These are phyloP conservation scores for Lepisosteus osseus DNA, from an alignment of 2,113 vertebrate species.

Conservation along the genomic window DNA sequence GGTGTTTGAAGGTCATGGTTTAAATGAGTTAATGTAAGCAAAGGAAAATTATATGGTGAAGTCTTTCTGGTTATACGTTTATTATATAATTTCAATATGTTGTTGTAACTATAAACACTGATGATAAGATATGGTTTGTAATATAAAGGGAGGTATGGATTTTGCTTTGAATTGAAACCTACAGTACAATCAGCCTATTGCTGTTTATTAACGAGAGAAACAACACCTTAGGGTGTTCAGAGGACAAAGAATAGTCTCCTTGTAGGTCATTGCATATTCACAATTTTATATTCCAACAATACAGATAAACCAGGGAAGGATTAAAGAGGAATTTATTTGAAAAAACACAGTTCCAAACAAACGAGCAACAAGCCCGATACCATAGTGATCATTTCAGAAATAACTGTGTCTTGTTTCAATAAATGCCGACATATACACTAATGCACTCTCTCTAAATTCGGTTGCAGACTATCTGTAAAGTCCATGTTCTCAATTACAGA, in stretches of 20 bases:
- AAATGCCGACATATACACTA: too few relatives aligned
- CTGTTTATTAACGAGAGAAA: slow-evolving; percentile 71
- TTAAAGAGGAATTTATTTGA: slow-evolving; percentile 54
- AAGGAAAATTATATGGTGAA: slow-evolving; percentile 62
- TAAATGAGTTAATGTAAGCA: slow-evolving; percentile 64
- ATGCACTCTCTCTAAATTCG: not conserved
- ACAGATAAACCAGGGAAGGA: slow-evolving; percentile 58
- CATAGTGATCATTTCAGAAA: too few relatives aligned
- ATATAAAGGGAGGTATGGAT: slow-evolving; percentile 57
- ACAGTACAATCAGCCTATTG: slow-evolving; percentile 42
- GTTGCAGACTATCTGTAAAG: not conserved
- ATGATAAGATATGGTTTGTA: slow-evolving; percentile 63
- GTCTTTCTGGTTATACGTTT: slow-evolving; percentile 45
- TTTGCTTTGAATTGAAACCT: slow-evolving; percentile 67
- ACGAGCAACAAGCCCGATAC: slow-evolving; percentile 19
- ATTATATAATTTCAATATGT: slow-evolving; percentile 62
- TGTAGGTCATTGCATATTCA: slow-evolving; percentile 70
- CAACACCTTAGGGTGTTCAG: slow-evolving; percentile 64
- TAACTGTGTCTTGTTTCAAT: too few relatives aligned
- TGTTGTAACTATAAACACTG: slow-evolving; percentile 68
- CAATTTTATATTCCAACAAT: slow-evolving; percentile 74
- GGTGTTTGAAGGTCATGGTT: slow-evolving; percentile 65
- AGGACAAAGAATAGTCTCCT: slow-evolving; percentile 28
- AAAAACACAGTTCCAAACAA: slow-evolving; percentile 52
- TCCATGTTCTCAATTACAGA: not conserved